These are phyloP conservation scores for Hucho hucho DNA, from an alignment of 2,113 vertebrate species.

Conservation along the genomic window DNA sequence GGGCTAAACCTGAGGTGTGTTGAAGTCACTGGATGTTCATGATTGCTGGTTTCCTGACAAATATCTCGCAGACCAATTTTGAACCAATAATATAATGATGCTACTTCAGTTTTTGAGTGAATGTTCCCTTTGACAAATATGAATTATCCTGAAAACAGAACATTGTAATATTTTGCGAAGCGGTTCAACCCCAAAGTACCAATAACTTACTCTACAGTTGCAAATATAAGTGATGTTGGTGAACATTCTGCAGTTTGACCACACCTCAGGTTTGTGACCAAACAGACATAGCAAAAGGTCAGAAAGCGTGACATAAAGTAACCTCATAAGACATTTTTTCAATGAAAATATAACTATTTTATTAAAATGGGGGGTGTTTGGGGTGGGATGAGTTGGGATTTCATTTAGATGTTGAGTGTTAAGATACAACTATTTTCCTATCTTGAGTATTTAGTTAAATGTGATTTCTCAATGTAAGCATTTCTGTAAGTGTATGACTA, in stretches of 20 bases:
- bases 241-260: conserved; percentile 36
- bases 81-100: neutral
- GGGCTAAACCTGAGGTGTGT: conserved; percentile 63
- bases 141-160: too few species aligned
- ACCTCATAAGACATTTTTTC: conserved; percentile 57
- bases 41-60: neutral
- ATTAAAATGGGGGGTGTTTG: conserved; percentile 55
- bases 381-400: conserved; percentile 26
- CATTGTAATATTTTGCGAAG: too few species aligned
- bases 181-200: too few species aligned
- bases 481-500: conserved; percentile 51
- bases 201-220: too few species aligned
- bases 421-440: conserved; percentile 68
- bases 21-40: conserved; percentile 16
- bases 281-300: conserved; percentile 32
- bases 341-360: conserved; percentile 68
- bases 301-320: conserved; percentile 48
- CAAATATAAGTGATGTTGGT: too few species aligned
- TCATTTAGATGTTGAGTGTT: conserved; percentile 68
- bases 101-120: neutral
- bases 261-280: conserved; percentile 56
- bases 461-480: conserved; percentile 54
- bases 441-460: conserved; percentile 53
- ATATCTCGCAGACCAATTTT: neutral
- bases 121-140: neutral